Evolutionary conservation across 2,113 vertebrate genomes (phyloP).

Genomic region (Rallus limicola): DNA sequence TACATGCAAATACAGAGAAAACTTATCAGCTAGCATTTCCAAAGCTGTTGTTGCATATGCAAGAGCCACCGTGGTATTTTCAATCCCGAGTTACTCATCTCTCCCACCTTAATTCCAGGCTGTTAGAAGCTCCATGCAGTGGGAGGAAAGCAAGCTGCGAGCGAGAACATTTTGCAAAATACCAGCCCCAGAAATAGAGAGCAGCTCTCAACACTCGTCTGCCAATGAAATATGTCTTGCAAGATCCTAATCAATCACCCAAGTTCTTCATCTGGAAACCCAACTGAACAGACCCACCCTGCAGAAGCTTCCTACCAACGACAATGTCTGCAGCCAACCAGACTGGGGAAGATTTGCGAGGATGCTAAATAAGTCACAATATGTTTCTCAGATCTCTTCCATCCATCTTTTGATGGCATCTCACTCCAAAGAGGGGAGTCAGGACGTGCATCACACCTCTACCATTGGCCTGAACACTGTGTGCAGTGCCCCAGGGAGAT

Average conservation of each 20-base stretch:
- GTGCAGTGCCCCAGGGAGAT: neutral
- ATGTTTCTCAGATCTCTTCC: neutral
- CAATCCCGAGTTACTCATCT: constrained; percentile 43
- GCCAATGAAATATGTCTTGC: neutral
- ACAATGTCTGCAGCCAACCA: neutral
- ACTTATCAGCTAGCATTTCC: constrained; percentile 25
- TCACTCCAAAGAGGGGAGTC: neutral
- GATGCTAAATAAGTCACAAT: neutral
- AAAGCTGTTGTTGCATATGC: constrained; percentile 39
- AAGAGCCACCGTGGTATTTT: constrained; percentile 28
- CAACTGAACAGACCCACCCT: neutral
- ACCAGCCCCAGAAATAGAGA: constrained; percentile 7
- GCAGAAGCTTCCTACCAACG: neutral
- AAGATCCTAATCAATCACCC: constrained; percentile 25
- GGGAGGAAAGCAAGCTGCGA: constrained; percentile 9
- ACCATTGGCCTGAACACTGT: neutral
- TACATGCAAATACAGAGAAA: constrained; percentile 19
- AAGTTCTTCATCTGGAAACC: constrained; percentile 35
- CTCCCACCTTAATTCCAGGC: constrained; percentile 61
- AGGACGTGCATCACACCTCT: neutral
- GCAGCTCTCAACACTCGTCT: neutral
- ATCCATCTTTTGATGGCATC: neutral
- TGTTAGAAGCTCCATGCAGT: neutral
- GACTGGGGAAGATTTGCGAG: neutral
- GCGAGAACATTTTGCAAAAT: neutral